phyloP scores from a whole-genome alignment of 92 coral and sea anemone genomes.

The Desmophyllum pertusum region DNA sequence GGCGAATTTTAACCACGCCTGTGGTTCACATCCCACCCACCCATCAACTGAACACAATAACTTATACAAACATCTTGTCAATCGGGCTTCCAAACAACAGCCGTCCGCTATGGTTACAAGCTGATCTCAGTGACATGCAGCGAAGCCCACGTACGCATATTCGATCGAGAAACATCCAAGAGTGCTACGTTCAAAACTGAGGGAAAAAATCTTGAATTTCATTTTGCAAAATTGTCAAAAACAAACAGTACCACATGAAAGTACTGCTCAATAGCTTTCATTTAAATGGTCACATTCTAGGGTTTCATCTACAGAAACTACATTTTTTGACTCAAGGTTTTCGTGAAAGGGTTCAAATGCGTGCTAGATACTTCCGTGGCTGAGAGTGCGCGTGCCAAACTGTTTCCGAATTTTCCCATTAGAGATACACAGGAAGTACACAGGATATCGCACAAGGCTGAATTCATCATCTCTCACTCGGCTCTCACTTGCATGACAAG shows the following conservation, averaged over 20 bases:
- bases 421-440: conserved; percentile 26
- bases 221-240: neutral
- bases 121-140: no score
- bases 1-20: conserved; percentile 14
- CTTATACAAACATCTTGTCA: conserved; percentile 49
- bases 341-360: no score
- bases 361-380: no score
- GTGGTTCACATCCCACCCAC: conserved; percentile 1
- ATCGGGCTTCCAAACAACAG: conserved; percentile 43
- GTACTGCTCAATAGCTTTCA: neutral
- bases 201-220: no score
- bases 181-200: no score
- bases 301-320: neutral
- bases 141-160: conserved; percentile 3
- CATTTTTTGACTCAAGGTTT: no score
- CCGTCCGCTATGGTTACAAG: conserved; percentile 19
- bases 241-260: no score
- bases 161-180: neutral
- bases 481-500: conserved; percentile 30
- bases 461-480: conserved; percentile 24
- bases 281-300: neutral
- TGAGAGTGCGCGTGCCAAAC: neutral
- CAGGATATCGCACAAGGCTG: conserved; percentile 17
- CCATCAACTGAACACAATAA: conserved; percentile 32
- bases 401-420: neutral